Evolutionary conservation across 2,797 vertebrate genomes (phyloP), one percentile per base, ranked within the genome.

Genomic region (Loriculus beryllinus): DNA sequence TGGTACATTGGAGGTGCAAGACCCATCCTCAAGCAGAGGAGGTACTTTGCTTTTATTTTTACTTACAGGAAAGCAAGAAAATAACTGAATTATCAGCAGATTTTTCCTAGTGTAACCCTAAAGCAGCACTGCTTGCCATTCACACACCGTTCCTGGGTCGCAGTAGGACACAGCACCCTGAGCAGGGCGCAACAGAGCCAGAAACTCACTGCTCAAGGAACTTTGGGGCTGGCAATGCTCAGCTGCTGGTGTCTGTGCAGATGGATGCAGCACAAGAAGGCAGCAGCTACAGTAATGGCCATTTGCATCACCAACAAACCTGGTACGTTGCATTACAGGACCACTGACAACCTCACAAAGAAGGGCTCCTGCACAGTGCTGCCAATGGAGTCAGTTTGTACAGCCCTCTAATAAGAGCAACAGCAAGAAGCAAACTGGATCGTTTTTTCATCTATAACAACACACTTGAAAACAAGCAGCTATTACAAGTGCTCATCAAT

Each of bases 401-500:
- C 2, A 79, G 17, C 31, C 5, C 33, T 56, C 68, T 5, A 28
- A 3, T 2, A 76, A 57, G 14, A 75, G 37, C 43, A 77, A 80
- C 33, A 21, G 22, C n/a, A 48, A 81, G 57, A 22, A 68, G 57
- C n/a, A 47, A 23, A 43, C 9, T 19, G 20, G 11, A 45, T 51
- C 2, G 3, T 29, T 77, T 86, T 62, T 77, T 77, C 54, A 28
- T n/a, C 15, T 51, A 0, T 28, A 75, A 45, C 23, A 33, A 40
- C 1, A 62, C 29, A 28, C 45, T 64, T 35, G 9, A 71, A 95
- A 54, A 57, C 42, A 90, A 62, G 83, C 49, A 69, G 70, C 6
- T 84, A 71, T 49, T 82, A 52, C 17, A 71, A 84, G 42, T 37
- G 70, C 14, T 84, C 63, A 94, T 86, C 80, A 93, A 86, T 91